These are phyloP conservation scores for Scolopax rusticola DNA, from an alignment of 2,797 vertebrate genomes.

Conservation along the genomic window DNA sequence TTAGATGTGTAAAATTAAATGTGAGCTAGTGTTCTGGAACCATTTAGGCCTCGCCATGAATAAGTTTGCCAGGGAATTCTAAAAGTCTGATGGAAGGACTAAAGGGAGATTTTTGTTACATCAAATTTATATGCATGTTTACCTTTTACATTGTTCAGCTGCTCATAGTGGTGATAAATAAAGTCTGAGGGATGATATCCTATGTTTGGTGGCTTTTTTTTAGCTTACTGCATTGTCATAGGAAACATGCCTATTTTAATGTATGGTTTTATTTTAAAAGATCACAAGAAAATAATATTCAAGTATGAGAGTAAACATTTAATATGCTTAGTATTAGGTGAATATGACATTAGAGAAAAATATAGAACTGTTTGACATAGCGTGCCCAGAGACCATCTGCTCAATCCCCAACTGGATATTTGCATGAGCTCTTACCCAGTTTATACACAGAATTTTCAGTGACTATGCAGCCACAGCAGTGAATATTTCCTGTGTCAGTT, in stretches of 20 bases:
- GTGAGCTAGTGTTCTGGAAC: neutral
- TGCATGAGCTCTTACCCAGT: neutral
- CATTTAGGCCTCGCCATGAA: neutral
- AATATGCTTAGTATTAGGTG: neutral
- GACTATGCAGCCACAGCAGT: neutral
- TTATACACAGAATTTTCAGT: neutral
- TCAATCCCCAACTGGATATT: neutral
- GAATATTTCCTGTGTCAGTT: neutral
- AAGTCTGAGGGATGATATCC: constrained; percentile 16
- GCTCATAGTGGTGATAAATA: neutral
- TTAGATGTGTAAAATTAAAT: neutral
- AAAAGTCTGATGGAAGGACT: constrained; percentile 18
- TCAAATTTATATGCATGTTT: neutral
- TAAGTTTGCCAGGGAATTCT: constrained; percentile 2
- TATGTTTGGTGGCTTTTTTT: neutral
- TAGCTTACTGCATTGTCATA: neutral
- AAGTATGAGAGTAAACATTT: neutral
- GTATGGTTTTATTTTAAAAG: neutral
- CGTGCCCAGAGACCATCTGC: neutral
- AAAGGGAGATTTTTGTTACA: constrained; percentile 22
- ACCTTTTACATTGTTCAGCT: constrained; percentile 13
- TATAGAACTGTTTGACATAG: neutral
- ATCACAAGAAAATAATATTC: neutral
- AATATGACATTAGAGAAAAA: neutral
- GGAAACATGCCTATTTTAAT: neutral